A percentile compares a stretch with the other conserved stretches of the same genome.
These are phyloP conservation scores for Cactoblastis cactorum DNA, from an alignment of 2,888 invertebrate genomes.

Conservation along the genomic window DNA sequence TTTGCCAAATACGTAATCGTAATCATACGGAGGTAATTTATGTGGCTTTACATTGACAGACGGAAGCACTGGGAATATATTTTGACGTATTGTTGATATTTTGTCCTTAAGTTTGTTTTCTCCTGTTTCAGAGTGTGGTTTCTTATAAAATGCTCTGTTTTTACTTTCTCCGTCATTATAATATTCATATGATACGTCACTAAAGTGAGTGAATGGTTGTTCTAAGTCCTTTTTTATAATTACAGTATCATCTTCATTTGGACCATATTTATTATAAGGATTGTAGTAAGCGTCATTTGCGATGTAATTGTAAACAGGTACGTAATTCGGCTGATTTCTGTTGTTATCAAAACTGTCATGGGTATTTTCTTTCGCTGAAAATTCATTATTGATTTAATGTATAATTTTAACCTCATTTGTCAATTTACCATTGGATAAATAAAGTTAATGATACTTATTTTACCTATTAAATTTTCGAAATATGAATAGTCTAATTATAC, in stretches of 20 bases:
- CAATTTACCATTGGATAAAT: no score
- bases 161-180: not conserved
- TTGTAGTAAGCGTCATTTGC: constrained; percentile 48
- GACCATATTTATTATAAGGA: constrained; percentile 43
- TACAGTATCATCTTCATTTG: constrained; percentile 27
- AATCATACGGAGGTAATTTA: not conserved
- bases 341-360: constrained; percentile 2
- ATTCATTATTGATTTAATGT: no score
- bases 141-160: not conserved
- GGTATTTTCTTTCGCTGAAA: constrained; percentile 28
- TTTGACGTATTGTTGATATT: not conserved
- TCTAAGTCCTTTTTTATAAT: not conserved
- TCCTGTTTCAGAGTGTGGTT: not conserved
- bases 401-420: no score
- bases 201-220: no score
- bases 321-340: constrained; percentile 38
- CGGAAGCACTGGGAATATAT: not conserved
- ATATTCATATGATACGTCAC: not conserved
- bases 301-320: constrained; percentile 40
- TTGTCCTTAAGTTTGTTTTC: not conserved
- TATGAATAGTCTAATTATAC: no score
- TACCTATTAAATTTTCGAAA: no score
- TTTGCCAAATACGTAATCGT: not conserved
- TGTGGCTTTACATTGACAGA: not conserved
- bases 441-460: no score